These are phyloP conservation scores for Cyclargus thomasi DNA, from an alignment of 1,140 invertebrate genomes.

Conservation along the genomic window DNA sequence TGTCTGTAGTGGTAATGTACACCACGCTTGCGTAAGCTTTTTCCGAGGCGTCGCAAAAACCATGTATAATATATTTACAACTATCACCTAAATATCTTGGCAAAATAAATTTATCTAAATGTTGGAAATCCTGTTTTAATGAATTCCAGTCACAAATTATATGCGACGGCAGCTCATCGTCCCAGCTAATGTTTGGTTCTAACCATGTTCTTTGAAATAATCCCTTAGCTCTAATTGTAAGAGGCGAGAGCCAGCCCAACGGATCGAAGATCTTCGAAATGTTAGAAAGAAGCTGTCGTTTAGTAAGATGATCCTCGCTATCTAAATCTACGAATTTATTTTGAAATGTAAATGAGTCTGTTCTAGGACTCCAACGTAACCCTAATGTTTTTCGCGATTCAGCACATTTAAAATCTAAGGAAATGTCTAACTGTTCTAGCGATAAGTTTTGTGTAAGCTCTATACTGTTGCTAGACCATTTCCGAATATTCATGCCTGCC, in stretches of 20 bases:
- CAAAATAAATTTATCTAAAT: constrained; percentile 6
- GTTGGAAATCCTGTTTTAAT: background rate
- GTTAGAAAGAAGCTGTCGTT: constrained; percentile 17
- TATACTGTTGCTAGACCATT: constrained; percentile 9
- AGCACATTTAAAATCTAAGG: constrained; percentile 13
- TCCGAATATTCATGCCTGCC: constrained; percentile 17
- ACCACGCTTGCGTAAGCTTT: constrained; percentile 21
- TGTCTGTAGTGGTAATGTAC: constrained; percentile 14
- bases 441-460: constrained; percentile 9
- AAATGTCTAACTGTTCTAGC: constrained; percentile 13
- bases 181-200: constrained; percentile 13
- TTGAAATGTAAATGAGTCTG: constrained; percentile 20
- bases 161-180: constrained; percentile 17
- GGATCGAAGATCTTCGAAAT: background rate
- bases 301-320: constrained; percentile 5
- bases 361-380: constrained; percentile 10
- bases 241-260: background rate
- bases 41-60: constrained; percentile 22
- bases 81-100: constrained; percentile 20
- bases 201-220: constrained; percentile 26
- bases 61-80: constrained; percentile 18
- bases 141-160: constrained; percentile 17
- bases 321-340: constrained; percentile 21
- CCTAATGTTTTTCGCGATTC: constrained; percentile 18
- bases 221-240: constrained; percentile 24